phyloP scores from a whole-genome alignment of 2,888 invertebrate genomes.

The Acleris emargana region DNA sequence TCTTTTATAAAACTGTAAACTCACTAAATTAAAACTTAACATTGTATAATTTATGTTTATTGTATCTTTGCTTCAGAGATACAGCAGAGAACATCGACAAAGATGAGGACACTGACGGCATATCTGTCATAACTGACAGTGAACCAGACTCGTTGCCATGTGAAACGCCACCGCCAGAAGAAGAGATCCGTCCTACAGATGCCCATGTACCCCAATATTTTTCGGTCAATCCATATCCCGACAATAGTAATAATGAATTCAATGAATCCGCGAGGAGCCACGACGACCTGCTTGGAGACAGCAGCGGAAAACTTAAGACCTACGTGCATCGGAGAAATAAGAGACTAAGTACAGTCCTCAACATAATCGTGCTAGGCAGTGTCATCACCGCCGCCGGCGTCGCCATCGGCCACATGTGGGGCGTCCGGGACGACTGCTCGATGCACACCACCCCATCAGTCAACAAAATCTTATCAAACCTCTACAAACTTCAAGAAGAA shows the following conservation, averaged over 20 bases:
- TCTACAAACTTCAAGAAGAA: conserved; percentile 79
- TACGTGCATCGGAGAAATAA: conserved; percentile 79
- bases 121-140: conserved; percentile 79
- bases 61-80: conserved; percentile 48
- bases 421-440: conserved; percentile 72
- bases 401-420: conserved; percentile 81
- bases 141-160: conserved; percentile 67
- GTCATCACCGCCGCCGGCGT: conserved; percentile 78
- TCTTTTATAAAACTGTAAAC: no score
- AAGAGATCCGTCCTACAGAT: conserved; percentile 54
- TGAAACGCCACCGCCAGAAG: conserved; percentile 48
- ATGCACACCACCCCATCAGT: conserved; percentile 66
- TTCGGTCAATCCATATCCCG: conserved; percentile 47
- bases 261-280: conserved; percentile 56
- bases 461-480: conserved; percentile 75
- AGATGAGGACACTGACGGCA: conserved; percentile 81
- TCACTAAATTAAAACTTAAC: no score
- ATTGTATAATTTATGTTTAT: no score
- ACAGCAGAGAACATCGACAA: conserved; percentile 58
- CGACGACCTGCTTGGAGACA: conserved; percentile 64
- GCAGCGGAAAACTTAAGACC: conserved; percentile 67
- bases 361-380: conserved; percentile 76
- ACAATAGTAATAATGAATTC: conserved; percentile 45
- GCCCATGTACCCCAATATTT: conserved; percentile 48
- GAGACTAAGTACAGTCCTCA: conserved; percentile 73